phyloP scores from a whole-genome alignment of 2,888 invertebrate species.

The Drosophila flavopinicola region DNA sequence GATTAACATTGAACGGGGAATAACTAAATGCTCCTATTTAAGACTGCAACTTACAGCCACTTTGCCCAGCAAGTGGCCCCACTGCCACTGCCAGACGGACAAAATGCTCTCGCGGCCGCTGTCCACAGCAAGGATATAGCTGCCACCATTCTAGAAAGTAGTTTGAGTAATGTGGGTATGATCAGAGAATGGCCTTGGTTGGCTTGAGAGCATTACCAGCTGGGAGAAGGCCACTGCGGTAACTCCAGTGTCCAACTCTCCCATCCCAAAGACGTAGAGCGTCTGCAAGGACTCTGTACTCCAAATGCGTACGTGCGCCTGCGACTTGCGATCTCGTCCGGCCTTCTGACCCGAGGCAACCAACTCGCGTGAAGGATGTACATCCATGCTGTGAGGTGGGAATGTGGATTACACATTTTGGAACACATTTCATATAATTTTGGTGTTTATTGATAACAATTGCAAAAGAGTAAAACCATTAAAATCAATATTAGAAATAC shows the following conservation, averaged over 20 bases:
- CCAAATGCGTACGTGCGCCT: conserved; percentile 96
- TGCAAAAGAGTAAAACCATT: not conserved
- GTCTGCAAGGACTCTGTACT: conserved; percentile 95
- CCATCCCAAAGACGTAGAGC: conserved; percentile 95
- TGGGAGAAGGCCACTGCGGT: conserved; percentile 95
- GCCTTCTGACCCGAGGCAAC: conserved; percentile 96
- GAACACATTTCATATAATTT: not conserved
- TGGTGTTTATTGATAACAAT: not conserved
- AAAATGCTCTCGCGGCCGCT: conserved; percentile 94
- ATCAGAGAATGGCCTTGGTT: not conserved
- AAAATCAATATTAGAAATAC: not conserved
- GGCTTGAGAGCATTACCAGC: conserved; percentile 86
- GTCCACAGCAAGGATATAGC: conserved; percentile 95
- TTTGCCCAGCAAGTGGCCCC: conserved; percentile 96
- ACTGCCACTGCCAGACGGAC: conserved; percentile 98
- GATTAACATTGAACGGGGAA: too few relatives aligned
- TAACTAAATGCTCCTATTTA: too few relatives aligned
- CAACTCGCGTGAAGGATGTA: conserved; percentile 94
- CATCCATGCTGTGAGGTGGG: conserved; percentile 88
- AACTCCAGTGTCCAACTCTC: conserved; percentile 94
- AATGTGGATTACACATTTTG: not conserved
- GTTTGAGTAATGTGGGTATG: not conserved
- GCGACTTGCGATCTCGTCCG: conserved; percentile 92
- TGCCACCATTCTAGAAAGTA: conserved; percentile 91
- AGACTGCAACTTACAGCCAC: conserved; percentile 91